Evolutionary conservation across 2,888 invertebrate genomes (phyloP), one percentile per base, ranked within the genome.

Genomic region (Drosophila demipolita): DNA sequence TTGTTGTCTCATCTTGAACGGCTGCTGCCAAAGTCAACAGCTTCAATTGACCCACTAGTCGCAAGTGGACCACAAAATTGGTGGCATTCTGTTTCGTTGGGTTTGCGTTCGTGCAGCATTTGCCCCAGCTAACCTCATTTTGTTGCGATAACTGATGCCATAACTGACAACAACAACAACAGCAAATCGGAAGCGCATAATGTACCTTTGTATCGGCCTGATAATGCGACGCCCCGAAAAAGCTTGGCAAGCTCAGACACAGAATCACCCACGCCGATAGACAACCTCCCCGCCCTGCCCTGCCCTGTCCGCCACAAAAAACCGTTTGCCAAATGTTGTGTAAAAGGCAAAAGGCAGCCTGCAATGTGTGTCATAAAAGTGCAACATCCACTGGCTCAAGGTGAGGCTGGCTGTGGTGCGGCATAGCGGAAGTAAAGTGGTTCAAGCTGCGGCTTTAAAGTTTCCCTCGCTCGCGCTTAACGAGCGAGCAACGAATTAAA

Each of bases 191-290:
- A 89, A 80, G 85, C 72, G 89, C 89, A 89, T 89, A 85, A 85
- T 85, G 87, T 82, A 74, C 82, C 87, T 84, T 89, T 85, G 87
- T 89, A 89, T 85, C 87, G 85, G 68, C 65, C 89, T 84, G 89
- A 85, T 85, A 85, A 85, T 89, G 85, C 78, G 82, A 73, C 73
- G 82, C 72, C 77, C 77, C 67, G 35, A 58, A 73, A 73, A 82
- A 72, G 76, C 74, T 87, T 84, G 89, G 87, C 89, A 87, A 75
- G 67, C 87, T 61, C 50, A 58, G 33, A 32, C 52, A 66, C 54
- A 17, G 23, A n/a, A n/a, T 15, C 61, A 55, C 66, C 78, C 71
- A 69, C 60, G 42, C 70, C 65, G 42, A n/a, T n/a, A 29, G 54
- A 26, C 36, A 50, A 17, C 62, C 45, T 33, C 49, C 33, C 33